phyloP scores from a whole-genome alignment of 2,797 vertebrate genomes.

The Natrix natrix region DNA sequence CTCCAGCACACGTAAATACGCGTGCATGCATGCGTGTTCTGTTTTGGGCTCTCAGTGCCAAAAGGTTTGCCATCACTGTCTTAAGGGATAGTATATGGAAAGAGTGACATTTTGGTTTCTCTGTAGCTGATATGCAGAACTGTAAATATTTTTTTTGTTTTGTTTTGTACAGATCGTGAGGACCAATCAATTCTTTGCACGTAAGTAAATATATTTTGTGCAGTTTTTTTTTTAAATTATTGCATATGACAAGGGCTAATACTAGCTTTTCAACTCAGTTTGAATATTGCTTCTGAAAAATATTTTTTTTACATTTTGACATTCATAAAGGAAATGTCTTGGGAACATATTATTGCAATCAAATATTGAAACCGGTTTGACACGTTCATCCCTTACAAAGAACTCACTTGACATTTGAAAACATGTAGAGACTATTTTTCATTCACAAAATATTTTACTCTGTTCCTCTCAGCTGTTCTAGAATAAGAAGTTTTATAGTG shows the following conservation, averaged over 20 bases:
- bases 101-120: not conserved
- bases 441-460: not conserved
- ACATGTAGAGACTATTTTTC: not conserved
- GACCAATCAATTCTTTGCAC: constrained; percentile 99
- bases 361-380: not conserved
- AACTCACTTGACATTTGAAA: not conserved
- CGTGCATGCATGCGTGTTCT: too few species aligned
- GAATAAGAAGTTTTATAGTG: not conserved
- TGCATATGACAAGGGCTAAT: not conserved
- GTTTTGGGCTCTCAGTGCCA: too few species aligned
- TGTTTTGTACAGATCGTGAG: constrained; percentile 84
- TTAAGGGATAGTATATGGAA: not conserved
- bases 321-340: not conserved
- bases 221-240: constrained; percentile 9
- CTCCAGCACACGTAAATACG: too few species aligned
- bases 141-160: constrained; percentile 44
- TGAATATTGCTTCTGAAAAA: not conserved
- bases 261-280: not conserved
- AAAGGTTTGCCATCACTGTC: too few species aligned
- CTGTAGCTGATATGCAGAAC: not conserved
- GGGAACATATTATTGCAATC: not conserved
- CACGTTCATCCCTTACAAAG: not conserved
- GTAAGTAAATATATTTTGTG: constrained; percentile 77
- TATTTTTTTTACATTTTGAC: not conserved
- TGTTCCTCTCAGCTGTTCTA: not conserved